Evolutionary conservation across 1,140 invertebrate species (phyloP).

Genomic region (Drosophila gunungcola): DNA sequence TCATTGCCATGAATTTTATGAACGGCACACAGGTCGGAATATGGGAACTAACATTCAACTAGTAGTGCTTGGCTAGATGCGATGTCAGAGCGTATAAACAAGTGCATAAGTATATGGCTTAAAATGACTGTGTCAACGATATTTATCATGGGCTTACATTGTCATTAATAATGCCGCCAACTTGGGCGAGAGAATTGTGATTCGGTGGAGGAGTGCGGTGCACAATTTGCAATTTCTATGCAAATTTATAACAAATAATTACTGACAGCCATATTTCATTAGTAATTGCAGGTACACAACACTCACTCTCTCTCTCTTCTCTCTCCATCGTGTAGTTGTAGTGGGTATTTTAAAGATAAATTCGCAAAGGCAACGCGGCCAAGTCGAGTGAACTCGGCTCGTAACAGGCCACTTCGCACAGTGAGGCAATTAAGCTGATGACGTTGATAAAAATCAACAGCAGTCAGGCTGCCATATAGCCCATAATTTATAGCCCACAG

Average conservation of each 20-base stretch:
- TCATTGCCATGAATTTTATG: conserved; percentile 44
- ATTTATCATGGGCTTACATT: conserved; percentile 78
- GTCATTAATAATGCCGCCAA: conserved; percentile 78
- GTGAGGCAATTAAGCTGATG: conserved; percentile 83
- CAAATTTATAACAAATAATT: conserved; percentile 84
- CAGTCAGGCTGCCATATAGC: conserved; percentile 39
- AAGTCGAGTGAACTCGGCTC: conserved; percentile 44
- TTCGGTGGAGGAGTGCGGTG: conserved; percentile 57
- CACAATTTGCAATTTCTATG: conserved; percentile 84
- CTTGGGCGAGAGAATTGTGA: conserved; percentile 49
- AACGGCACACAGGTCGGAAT: conserved; percentile 26
- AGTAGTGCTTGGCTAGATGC: conserved; percentile 33
- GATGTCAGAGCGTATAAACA: conserved; percentile 41
- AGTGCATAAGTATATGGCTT: conserved; percentile 52
- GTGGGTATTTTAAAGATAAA: conserved; percentile 67
- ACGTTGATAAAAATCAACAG: conserved; percentile 82
- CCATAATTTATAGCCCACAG: conserved; percentile 72
- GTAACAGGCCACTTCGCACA: conserved; percentile 53
- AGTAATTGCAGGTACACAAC: conserved; percentile 74
- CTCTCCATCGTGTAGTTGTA: conserved; percentile 11
- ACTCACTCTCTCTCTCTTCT: conserved; percentile 17
- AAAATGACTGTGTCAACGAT: conserved; percentile 72
- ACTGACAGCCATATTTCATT: conserved; percentile 83
- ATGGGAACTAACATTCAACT: conserved; percentile 42
- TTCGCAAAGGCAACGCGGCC: conserved; percentile 54